phyloP scores from a whole-genome alignment of 92 coral and sea anemone genomes.

The Parazoanthus darwini region DNA sequence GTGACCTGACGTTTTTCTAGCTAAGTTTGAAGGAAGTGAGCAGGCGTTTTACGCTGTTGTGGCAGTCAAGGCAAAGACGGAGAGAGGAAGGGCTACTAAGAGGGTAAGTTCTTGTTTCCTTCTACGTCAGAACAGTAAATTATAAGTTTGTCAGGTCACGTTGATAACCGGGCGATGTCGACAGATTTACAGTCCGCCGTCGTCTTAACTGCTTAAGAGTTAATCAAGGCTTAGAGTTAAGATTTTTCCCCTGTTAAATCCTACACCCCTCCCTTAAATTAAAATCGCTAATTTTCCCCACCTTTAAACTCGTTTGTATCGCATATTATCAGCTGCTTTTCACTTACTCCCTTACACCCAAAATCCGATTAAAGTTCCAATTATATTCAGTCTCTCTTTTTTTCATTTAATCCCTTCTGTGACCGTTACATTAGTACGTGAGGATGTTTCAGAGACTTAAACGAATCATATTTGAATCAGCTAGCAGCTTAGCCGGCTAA shows the following conservation, averaged over 20 bases:
- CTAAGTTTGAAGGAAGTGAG: not conserved
- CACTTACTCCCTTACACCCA: not conserved
- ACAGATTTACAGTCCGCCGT: not conserved
- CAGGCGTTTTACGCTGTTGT: not conserved
- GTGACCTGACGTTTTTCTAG: not conserved
- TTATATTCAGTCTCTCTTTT: not conserved
- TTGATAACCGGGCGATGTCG: not conserved
- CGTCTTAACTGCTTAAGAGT: not conserved
- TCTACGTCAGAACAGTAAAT: not conserved
- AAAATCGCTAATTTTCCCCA: not conserved
- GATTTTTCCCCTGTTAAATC: too few relatives aligned
- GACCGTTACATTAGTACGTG: not conserved
- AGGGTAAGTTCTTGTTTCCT: not conserved
- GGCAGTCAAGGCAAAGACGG: not conserved
- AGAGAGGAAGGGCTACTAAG: not conserved
- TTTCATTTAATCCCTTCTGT: not conserved
- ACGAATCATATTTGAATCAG: not conserved
- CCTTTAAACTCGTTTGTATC: not conserved
- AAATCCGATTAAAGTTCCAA: not conserved
- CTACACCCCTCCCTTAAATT: not conserved
- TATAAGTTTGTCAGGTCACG: not conserved
- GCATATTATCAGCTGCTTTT: not conserved
- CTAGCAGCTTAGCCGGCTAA: not conserved
- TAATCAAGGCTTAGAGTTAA: not conserved
- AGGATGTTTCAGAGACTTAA: not conserved